Evolutionary conservation across 2,888 invertebrate species (phyloP).

Genomic region (Lottia gigantea): DNA sequence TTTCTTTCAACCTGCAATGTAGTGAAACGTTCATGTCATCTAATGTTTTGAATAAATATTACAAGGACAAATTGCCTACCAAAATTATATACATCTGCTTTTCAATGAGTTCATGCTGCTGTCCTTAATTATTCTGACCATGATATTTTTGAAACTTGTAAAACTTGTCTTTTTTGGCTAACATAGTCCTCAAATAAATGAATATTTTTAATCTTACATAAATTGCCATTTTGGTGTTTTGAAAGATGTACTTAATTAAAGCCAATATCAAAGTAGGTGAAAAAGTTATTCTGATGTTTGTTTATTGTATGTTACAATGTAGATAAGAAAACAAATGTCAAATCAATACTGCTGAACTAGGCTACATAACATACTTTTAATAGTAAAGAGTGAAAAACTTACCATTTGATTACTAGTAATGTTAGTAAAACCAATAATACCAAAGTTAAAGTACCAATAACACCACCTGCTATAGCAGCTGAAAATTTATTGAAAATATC

Average conservation of each 20-base stretch:
- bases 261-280: not conserved
- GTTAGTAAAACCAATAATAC: constrained; percentile 54
- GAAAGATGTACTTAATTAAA: no score
- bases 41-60: no score
- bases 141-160: no score
- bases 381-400: constrained; percentile 18
- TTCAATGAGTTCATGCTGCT: no score
- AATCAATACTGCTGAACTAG: not conserved
- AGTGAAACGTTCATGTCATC: not conserved
- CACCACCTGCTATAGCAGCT: constrained; percentile 63
- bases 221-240: no score
- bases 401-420: constrained; percentile 56
- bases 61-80: no score
- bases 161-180: no score
- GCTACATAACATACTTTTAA: not conserved
- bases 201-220: no score
- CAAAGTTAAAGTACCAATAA: constrained; percentile 58
- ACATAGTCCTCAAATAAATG: no score
- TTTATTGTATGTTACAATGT: not conserved
- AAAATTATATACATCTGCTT: no score
- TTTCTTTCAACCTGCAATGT: constrained; percentile 37
- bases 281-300: not conserved
- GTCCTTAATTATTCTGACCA: no score
- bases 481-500: constrained; percentile 23
- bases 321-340: not conserved